Evolutionary conservation across 2,113 vertebrate genomes (phyloP), one percentile per base, ranked within the genome.

Genomic region (Archocentrus centrarchus): DNA sequence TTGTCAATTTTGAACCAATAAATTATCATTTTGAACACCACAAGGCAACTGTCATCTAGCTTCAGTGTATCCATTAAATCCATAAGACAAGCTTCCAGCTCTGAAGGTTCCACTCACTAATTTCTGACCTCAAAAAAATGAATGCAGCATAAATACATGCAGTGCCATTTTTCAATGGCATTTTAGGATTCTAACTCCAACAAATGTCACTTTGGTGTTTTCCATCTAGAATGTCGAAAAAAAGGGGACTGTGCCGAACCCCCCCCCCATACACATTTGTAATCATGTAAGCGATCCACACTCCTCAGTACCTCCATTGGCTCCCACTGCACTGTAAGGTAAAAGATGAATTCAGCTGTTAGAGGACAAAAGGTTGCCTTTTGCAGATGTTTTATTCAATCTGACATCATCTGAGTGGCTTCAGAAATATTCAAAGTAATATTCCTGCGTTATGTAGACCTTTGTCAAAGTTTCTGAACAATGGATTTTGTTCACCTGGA

Each of bases 351-450:
- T 30, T 30, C 30, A 4, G 30, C 30, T 30, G 61, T 27, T 10
- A 24, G 68, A 47, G 53, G 27, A 76, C 77, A 53, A 61, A 70
- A 60, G 53, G 59, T 64, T 30, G 4, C 47, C 60, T 47, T 59
- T 24, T 37, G 39, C 60, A 77, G 30, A 80, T 63, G 80, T 88
- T 86, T 83, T 70, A 80, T 80, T 86, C 77, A 86, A 55, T 41
- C 59, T 3, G 17, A 83, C 83, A 41, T 24, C 13, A 58, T 82
- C 75, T 83, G 68, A 22, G 30, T 37, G 60, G 81, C 41, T 30
- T 55, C 27, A 59, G 37, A 64, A 17, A 73, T 53, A 62, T 75
- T 77, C 64, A 18, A 77, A 80, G 39, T 22, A 50, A 62, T 11
- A n/a, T 11, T 81, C 13, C 1, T 78, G 55, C 53, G 61, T 87